phyloP scores from a whole-genome alignment of 2,113 vertebrate species.

The Sisor rabdophorus region DNA sequence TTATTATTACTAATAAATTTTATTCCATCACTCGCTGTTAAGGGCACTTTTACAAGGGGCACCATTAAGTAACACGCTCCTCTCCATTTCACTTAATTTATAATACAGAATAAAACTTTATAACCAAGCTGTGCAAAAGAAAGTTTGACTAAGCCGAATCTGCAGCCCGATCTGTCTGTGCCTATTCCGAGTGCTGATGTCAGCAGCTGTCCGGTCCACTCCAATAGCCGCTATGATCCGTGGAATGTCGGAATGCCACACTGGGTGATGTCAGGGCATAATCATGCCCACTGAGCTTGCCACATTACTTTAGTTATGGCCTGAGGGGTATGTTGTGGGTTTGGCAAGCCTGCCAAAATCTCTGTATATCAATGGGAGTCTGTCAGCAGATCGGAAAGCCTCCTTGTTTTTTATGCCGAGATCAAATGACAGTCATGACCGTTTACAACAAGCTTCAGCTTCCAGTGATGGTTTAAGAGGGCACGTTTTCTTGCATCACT shows the following conservation, averaged over 20 bases:
- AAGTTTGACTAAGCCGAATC: slow-evolving; percentile 33
- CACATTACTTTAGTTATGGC: slow-evolving; percentile 49
- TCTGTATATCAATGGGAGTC: slow-evolving; percentile 47
- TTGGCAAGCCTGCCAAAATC: slow-evolving; percentile 39
- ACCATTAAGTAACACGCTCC: not conserved
- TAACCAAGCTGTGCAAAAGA: not conserved
- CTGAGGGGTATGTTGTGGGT: slow-evolving; percentile 29
- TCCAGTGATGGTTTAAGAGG: not conserved
- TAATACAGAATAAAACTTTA: not conserved
- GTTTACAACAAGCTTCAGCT: not conserved
- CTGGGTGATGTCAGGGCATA: slow-evolving; percentile 70
- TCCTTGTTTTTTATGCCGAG: slow-evolving; percentile 33
- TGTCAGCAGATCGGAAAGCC: slow-evolving; percentile 26
- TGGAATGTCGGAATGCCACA: slow-evolving; percentile 63
- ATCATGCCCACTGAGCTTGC: slow-evolving; percentile 61
- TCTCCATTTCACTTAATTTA: not conserved
- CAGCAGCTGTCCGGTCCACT: slow-evolving; percentile 33
- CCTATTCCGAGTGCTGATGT: slow-evolving; percentile 53
- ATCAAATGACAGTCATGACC: slow-evolving; percentile 2
- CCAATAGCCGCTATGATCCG: slow-evolving; percentile 58
- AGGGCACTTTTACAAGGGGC: not conserved
- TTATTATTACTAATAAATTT: not conserved
- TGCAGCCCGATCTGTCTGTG: slow-evolving; percentile 29
- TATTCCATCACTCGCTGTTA: not conserved
- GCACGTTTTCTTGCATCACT: not conserved